Percentiles rank a stretch among this genome's conserved stretches.
phyloP scores from a whole-genome alignment of 2,888 invertebrate genomes.

The Tetramorium bicarinatum region DNA sequence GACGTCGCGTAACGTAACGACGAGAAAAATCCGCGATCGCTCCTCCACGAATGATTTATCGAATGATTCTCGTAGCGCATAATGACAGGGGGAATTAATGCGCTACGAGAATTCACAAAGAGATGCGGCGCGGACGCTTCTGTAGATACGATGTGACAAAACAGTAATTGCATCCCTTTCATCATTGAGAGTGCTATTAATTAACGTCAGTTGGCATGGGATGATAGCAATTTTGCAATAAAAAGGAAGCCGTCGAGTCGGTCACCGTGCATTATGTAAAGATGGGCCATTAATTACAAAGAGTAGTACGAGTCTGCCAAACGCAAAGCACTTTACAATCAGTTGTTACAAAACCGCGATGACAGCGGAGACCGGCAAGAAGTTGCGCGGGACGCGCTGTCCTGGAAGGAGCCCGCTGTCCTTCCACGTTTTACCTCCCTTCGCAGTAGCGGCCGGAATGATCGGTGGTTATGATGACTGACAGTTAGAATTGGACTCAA shows the following conservation, averaged over 20 bases:
- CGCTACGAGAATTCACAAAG: constrained; percentile 34
- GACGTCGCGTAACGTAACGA: constrained; percentile 62
- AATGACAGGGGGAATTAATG: constrained; percentile 40
- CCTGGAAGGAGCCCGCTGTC: constrained; percentile 48
- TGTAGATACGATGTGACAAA: constrained; percentile 45
- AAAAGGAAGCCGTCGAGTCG: constrained; percentile 34
- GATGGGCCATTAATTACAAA: constrained; percentile 46
- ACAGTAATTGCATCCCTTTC: constrained; percentile 54
- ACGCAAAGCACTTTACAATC: constrained; percentile 47
- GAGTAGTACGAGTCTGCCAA: constrained; percentile 39
- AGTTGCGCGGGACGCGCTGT: constrained; percentile 41
- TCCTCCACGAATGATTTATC: constrained; percentile 47
- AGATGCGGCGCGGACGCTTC: constrained; percentile 37
- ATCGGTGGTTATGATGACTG: constrained; percentile 62
- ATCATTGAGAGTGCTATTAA: constrained; percentile 47
- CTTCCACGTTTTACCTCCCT: constrained; percentile 53
- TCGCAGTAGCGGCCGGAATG: constrained; percentile 26
- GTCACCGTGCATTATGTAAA: constrained; percentile 54
- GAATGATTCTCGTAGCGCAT: constrained; percentile 42
- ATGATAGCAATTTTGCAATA: constrained; percentile 38
- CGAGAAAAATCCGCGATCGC: constrained; percentile 60
- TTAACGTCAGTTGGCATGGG: constrained; percentile 48
- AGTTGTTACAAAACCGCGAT: constrained; percentile 58
- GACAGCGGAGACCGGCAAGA: constrained; percentile 60
- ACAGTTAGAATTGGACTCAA: constrained; percentile 63